Conservation (phyloP, 2,113 vertebrate species). For the Eurystomus gularis region DNA sequence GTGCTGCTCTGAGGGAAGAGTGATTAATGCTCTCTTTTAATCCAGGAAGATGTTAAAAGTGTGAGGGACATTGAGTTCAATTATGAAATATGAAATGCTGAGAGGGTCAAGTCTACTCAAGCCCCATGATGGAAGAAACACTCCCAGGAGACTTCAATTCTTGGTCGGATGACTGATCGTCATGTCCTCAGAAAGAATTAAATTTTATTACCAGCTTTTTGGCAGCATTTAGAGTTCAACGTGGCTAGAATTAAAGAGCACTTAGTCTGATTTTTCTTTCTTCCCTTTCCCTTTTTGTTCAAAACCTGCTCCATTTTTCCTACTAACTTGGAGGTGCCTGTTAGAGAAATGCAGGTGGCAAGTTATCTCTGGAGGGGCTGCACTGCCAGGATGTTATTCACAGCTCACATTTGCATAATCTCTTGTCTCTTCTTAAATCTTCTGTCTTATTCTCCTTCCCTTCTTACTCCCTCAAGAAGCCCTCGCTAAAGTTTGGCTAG, state of each 20-base stretch:
- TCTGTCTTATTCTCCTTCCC: conserved; percentile 35
- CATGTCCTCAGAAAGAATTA: conserved; percentile 61
- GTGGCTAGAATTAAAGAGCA: conserved; percentile 35
- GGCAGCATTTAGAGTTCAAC: conserved; percentile 52
- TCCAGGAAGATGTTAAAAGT: conserved; percentile 49
- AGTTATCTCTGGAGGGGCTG: conserved; percentile 39
- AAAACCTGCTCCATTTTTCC: conserved; percentile 17
- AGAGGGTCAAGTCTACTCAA: conserved; percentile 49
- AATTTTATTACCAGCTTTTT: conserved; percentile 42
- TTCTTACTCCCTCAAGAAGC: conserved; percentile 15
- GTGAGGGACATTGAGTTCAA: conserved; percentile 45
- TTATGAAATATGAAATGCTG: conserved; percentile 63
- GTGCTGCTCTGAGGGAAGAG: not conserved
- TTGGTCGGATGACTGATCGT: conserved; percentile 29
- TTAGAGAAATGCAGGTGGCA: conserved; percentile 50
- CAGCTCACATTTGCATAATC: conserved; percentile 82
- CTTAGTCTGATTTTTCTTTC: conserved; percentile 27
- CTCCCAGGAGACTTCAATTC: conserved; percentile 47
- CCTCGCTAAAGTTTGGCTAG: not conserved
- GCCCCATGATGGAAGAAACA: not conserved
- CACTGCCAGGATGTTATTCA: conserved; percentile 72
- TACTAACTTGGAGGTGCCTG: not conserved
- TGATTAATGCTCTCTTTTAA: conserved; percentile 59
- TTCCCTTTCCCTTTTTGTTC: not conserved
- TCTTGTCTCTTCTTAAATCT: conserved; percentile 72